phyloP scores from a whole-genome alignment of 2,113 vertebrate genomes.

The Anthoscopus minutus region DNA sequence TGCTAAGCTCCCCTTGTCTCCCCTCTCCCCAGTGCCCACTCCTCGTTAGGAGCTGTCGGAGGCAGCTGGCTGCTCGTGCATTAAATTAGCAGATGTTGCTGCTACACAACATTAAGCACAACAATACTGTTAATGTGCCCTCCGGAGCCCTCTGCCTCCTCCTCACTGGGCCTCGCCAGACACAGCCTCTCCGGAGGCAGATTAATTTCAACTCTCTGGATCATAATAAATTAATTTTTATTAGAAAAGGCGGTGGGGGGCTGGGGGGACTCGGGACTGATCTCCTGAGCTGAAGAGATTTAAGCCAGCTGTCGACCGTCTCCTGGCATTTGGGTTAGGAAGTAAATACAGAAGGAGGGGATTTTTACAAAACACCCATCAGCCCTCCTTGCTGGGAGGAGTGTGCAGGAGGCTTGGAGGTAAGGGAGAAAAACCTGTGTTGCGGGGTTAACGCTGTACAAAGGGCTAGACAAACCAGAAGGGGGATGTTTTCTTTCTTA shows the following conservation, averaged over 20 bases:
- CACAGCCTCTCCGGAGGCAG: conserved; percentile 61
- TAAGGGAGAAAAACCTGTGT: neutral
- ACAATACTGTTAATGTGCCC: conserved; percentile 64
- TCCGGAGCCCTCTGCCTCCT: conserved; percentile 35
- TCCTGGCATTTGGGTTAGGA: conserved; percentile 56
- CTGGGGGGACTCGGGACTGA: conserved; percentile 17
- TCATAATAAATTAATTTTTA: conserved; percentile 87
- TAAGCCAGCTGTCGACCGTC: conserved; percentile 58
- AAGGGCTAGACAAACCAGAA: neutral
- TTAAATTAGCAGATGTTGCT: conserved; percentile 70
- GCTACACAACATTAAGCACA: conserved; percentile 60
- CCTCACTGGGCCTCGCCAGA: conserved; percentile 24
- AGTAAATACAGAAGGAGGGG: conserved; percentile 43
- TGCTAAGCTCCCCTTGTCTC: neutral
- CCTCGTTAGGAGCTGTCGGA: conserved; percentile 60
- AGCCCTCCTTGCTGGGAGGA: neutral
- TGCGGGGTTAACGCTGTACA: neutral
- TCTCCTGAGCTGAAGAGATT: conserved; percentile 71
- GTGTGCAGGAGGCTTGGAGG: neutral
- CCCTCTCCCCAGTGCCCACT: neutral
- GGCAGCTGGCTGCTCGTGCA: conserved; percentile 58
- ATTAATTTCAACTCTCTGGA: conserved; percentile 79
- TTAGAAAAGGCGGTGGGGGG: conserved; percentile 51
- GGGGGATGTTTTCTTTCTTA: neutral
- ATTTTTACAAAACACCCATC: neutral